Evolutionary conservation across 2,888 invertebrate genomes (phyloP).

Genomic region (Drosophila greeni): DNA sequence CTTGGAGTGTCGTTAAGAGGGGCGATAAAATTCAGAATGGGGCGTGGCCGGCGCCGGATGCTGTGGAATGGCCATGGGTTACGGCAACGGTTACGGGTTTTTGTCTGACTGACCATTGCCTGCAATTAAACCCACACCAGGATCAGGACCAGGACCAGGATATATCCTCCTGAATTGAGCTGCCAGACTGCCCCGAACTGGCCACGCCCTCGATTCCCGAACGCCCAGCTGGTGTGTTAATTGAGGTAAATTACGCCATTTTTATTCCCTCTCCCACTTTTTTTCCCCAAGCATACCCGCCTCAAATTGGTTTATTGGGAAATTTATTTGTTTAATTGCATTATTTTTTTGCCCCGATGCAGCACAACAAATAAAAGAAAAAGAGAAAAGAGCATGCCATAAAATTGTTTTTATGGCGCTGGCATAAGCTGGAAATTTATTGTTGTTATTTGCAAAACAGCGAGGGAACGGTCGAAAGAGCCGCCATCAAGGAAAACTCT

Average conservation of each 20-base stretch:
- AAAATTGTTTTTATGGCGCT: slow-evolving; percentile 54
- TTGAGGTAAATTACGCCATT: slow-evolving; percentile 72
- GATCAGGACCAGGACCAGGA: slow-evolving; percentile 7
- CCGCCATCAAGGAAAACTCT: slow-evolving; percentile 1
- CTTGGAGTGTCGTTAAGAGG: slow-evolving; percentile 70
- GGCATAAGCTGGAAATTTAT: slow-evolving; percentile 65
- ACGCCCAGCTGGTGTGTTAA: slow-evolving; percentile 65
- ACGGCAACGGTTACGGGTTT: slow-evolving; percentile 35
- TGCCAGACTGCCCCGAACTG: slow-evolving; percentile 2
- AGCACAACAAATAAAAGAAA: background rate
- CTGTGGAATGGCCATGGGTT: slow-evolving; percentile 29
- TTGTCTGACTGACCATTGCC: slow-evolving; percentile 69
- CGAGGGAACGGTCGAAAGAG: background rate
- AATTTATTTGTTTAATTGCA: slow-evolving; percentile 74
- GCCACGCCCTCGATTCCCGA: slow-evolving; percentile 11
- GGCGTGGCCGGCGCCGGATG: slow-evolving; percentile 39
- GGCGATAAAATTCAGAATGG: slow-evolving; percentile 68
- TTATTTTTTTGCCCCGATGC: slow-evolving; percentile 46
- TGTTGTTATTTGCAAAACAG: slow-evolving; percentile 33
- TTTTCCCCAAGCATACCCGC: slow-evolving; percentile 4
- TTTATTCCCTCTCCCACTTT: slow-evolving; percentile 35
- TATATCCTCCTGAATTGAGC: slow-evolving; percentile 24
- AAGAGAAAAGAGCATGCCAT: slow-evolving; percentile 44
- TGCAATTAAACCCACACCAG: slow-evolving; percentile 64
- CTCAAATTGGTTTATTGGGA: slow-evolving; percentile 60